phyloP scores from a whole-genome alignment of 2,888 invertebrate genomes.

The Oxycera nigricornis region DNA sequence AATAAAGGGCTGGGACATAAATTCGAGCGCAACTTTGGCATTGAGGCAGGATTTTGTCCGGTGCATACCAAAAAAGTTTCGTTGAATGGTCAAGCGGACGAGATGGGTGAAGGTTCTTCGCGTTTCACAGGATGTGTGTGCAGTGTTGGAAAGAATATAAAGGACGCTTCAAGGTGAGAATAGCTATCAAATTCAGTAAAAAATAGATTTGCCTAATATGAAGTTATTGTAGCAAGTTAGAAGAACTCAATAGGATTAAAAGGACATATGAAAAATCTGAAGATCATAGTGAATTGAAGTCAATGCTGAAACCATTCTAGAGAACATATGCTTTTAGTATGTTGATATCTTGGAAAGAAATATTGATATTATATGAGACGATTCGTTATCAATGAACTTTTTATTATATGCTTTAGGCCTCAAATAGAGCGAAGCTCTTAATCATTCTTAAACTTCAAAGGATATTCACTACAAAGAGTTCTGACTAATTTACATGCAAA shows the following conservation, averaged over 20 bases:
- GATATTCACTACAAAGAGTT: too few species aligned
- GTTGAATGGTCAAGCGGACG: background rate
- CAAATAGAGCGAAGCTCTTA: too few species aligned
- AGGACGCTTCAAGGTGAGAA: conserved; percentile 2
- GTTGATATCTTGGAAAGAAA: too few species aligned
- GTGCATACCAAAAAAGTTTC: conserved; percentile 18
- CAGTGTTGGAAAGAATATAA: background rate
- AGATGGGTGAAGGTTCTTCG: background rate
- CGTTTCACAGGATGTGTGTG: conserved; percentile 11
- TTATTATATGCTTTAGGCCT: too few species aligned
- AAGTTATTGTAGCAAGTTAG: background rate
- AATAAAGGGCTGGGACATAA: conserved; percentile 21
- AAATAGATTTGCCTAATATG: background rate
- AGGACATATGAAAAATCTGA: background rate
- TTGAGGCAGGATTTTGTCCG: conserved; percentile 24
- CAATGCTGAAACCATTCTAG: conserved; percentile 6
- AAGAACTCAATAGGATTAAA: background rate
- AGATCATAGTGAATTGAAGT: background rate
- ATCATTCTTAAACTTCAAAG: too few species aligned
- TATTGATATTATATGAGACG: too few species aligned
- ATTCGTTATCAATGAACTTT: too few species aligned
- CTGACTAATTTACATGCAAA: too few species aligned
- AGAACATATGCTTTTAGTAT: too few species aligned
- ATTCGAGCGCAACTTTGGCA: conserved; percentile 6
- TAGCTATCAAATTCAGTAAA: background rate